Base-by-base conservation (phyloP, 2,797 vertebrate species). In the Scarus forsteni region DNA sequence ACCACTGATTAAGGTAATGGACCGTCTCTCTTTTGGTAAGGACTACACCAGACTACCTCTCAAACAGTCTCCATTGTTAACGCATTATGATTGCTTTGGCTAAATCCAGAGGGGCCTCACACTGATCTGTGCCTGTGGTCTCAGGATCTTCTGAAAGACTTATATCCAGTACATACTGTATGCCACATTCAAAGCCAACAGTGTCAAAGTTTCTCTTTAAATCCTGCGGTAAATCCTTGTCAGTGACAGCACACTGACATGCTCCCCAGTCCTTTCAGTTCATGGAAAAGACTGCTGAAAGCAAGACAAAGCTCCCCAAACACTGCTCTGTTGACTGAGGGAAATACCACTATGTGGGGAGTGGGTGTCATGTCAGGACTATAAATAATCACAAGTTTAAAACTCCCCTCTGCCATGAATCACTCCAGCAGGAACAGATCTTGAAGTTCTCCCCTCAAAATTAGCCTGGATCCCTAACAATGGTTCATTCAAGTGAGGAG, bases 271-370 rank as follows among this genome's bases (percentile, higher is more conserved):
- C 83, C 2, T 60, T 44, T 59, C 66, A 75, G 74, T 87, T 89
- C 80, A 88, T 88, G 88, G 85, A 87, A 85, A 83, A 69, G 78
- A 54, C 65, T 65, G 70, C 70, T 77, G 77, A 92, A 87, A 77
- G 79, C 66, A 74, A 73, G 85, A 88, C 85, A 92, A 92, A 91
- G 87, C 89, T 90, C 73, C 88, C 83, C 86, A 92, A 93, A 92
- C 92, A 92, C 73, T 76, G 83, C 70, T 86, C 65, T 93, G 92
- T 92, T 93, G 90, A 92, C 89, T 75, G 45, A 92, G 85, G 92
- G 92, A 94, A 94, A 94, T 92, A 84, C 88, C 90, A 90, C 84
- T 79, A 90, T 88, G 85, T 88, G 87, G 83, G 85, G 85, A 89
- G 85, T 85, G 86, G 85, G 86, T 89, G 89, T 87, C 88, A 88